Evolutionary conservation across 1,140 invertebrate genomes (phyloP), one percentile per base, ranked within the genome.

Genomic region (Planococcus citri): DNA sequence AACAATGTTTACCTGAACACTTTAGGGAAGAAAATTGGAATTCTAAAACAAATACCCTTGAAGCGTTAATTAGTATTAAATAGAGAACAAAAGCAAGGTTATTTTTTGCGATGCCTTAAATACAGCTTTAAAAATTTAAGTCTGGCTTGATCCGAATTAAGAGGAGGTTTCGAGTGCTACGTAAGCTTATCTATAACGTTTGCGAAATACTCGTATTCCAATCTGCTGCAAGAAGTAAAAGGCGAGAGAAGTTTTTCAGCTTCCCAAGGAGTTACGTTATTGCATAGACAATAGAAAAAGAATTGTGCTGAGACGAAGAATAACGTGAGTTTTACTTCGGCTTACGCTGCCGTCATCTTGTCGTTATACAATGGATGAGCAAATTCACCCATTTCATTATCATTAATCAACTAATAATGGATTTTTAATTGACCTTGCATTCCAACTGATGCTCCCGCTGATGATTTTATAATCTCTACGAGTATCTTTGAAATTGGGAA

Each of bases 371-470:
- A 51, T 51, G 41, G 41, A 51, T 51, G 41, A 51, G 41, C 41
- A 51, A 51, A 51, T 51, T 51, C 41, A n/a, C 12, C 41, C 41
- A 20, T 51, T 51, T 51, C 41, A 51, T 51, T 51, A 51, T 51
- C 41, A n/a, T 20, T 51, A 51, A 51, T 51, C 41, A 51, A 51
- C 41, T 17, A 51, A 51, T 51, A 51, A 51, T 51, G 41, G 41
- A 51, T 51, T 51, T 20, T 51, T 51, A 51, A 51, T 51, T 51
- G 41, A 51, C 41, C 41, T 51, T 51, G 41, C n/a, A 51, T 51
- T 51, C 41, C n/a, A 51, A 3, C n/a, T 20, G 4, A 3, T 51
- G 41, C 41, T 51, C 41, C 41, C n/a, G 41, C 41, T 51, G 41
- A 20, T 51, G n/a, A 3, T 51, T 33, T 33, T 33, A 33, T 33